These are phyloP conservation scores for Anas platyrhynchos DNA, from an alignment of 2,113 vertebrate genomes.

Conservation along the genomic window DNA sequence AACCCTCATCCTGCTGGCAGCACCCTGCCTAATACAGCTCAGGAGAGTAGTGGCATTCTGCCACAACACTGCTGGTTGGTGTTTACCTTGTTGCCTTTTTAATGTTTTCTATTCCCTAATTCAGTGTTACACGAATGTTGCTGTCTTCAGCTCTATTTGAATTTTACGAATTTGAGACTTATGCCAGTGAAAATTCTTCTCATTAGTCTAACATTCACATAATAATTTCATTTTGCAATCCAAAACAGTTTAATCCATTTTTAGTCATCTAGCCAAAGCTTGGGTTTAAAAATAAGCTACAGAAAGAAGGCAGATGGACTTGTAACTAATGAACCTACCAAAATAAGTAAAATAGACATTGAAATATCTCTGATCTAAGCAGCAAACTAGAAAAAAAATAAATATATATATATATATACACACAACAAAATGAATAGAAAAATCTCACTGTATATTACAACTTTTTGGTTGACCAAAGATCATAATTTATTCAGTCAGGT, in stretches of 20 bases:
- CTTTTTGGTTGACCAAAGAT: not conserved
- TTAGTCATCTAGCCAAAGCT: not conserved
- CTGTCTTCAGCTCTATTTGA: not conserved
- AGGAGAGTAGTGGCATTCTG: not conserved
- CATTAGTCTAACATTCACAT: not conserved
- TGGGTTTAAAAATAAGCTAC: not conserved
- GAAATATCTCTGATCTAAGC: not conserved
- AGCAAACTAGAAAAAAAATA: not conserved
- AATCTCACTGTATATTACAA: not conserved
- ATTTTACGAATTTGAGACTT: not conserved
- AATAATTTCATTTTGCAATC: not conserved
- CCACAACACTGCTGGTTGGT: not conserved
- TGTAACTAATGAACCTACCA: not conserved
- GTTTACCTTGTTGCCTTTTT: not conserved
- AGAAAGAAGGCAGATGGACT: not conserved
- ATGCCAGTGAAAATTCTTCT: not conserved
- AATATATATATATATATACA: not conserved
- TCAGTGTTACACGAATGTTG: not conserved
- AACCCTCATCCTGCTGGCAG: not conserved
- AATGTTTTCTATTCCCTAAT: not conserved
- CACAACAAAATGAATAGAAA: not conserved
- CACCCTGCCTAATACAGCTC: not conserved
- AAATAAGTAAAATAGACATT: not conserved
- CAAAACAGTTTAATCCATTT: not conserved
- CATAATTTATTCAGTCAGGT: not conserved